Evolutionary conservation across 2,888 invertebrate genomes (phyloP).

Genomic region (Drosophila mercatorum): DNA sequence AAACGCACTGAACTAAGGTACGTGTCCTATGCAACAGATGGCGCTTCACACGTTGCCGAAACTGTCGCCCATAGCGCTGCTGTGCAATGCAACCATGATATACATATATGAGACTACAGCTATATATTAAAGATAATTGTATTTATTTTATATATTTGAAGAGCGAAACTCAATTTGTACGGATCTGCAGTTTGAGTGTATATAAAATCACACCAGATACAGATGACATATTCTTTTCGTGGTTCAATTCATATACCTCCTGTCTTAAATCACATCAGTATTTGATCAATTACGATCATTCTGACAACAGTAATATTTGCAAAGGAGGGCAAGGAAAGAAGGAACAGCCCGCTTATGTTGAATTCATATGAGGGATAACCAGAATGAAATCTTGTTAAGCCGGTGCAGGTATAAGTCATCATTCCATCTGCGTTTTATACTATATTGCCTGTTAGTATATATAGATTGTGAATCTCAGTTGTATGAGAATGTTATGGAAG

Average conservation of each 20-base stretch:
- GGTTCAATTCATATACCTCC: too few species aligned
- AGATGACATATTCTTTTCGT: not conserved
- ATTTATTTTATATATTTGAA: not conserved
- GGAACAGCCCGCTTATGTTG: too few species aligned
- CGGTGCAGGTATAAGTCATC: too few species aligned
- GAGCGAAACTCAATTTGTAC: too few species aligned
- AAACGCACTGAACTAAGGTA: conserved; percentile 23
- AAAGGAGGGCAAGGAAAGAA: too few species aligned
- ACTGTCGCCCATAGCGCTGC: conserved; percentile 48
- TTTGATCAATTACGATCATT: too few species aligned
- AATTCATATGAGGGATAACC: too few species aligned
- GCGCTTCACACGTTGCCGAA: conserved; percentile 53
- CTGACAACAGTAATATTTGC: too few species aligned
- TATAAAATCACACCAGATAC: not conserved
- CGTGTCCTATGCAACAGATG: conserved; percentile 57
- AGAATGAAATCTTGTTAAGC: too few species aligned
- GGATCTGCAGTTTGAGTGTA: too few species aligned
- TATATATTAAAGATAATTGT: not conserved
- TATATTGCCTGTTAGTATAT: not conserved
- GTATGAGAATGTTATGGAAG: not conserved
- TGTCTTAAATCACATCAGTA: not conserved
- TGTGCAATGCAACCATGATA: not conserved
- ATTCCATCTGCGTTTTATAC: too few species aligned
- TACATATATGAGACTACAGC: too few species aligned
- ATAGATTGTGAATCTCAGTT: not conserved